phyloP scores from a whole-genome alignment of 2,888 invertebrate genomes.

The Oeneis ivallda region DNA sequence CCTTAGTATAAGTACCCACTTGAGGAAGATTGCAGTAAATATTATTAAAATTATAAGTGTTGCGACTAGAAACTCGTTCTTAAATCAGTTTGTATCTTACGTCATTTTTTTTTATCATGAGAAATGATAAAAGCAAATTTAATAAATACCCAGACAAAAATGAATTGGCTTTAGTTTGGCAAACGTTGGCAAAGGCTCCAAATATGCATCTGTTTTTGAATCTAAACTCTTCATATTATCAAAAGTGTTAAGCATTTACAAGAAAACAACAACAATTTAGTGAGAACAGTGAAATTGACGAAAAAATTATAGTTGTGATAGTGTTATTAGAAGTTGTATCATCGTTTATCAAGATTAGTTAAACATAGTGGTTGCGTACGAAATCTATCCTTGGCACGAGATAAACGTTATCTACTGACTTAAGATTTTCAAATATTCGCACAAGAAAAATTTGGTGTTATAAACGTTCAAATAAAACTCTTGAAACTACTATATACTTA shows the following conservation, averaged over 20 bases:
- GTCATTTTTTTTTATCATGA: constrained; percentile 39
- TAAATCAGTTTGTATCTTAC: constrained; percentile 25
- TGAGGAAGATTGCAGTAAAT: constrained; percentile 8
- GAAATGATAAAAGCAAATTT: constrained; percentile 42
- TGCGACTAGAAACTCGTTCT: constrained; percentile 20
- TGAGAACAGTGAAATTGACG: constrained; percentile 18
- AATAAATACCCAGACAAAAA: constrained; percentile 49
- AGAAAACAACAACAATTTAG: constrained; percentile 11
- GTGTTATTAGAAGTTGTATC: constrained; percentile 24
- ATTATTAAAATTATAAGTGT: constrained; percentile 23
- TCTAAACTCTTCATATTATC: neutral
- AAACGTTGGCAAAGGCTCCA: constrained; percentile 30
- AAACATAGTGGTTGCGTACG: constrained; percentile 14
- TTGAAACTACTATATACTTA: too few species aligned
- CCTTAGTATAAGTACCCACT: neutral
- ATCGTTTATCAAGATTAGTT: constrained; percentile 30
- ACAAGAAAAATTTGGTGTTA: neutral
- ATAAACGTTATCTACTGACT: constrained; percentile 37
- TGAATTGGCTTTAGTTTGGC: constrained; percentile 51
- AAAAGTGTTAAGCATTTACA: constrained; percentile 1
- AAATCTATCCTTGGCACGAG: constrained; percentile 31
- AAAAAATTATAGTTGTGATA: constrained; percentile 19
- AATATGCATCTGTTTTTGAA: constrained; percentile 22
- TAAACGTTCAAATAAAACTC: neutral
- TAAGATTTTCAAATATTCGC: constrained; percentile 26